Base-by-base conservation (phyloP, 1,140 invertebrate genomes). In the Octopus sinensis region DNA sequence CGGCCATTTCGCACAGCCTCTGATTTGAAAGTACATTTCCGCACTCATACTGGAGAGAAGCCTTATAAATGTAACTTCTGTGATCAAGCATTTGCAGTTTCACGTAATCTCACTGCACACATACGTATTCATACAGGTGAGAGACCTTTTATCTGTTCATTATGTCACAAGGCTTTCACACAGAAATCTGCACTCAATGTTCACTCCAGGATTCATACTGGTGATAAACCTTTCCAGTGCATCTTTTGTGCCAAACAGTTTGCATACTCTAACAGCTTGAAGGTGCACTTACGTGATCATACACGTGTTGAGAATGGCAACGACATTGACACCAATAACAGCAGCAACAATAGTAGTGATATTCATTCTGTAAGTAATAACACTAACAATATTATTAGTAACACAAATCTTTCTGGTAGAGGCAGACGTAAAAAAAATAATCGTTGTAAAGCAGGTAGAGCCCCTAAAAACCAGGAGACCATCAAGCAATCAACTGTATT, bases 51-150 rank as follows among this genome's bases (percentile, higher is more conserved):
- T 6, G 91, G 90, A 4, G 89, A 90, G 77, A 84, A 84, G 73
- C 89, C 86, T 56, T 90, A 88, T 78, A 86, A 86, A 78, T 92
- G 91, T 81, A 84, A 88, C 52, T 87, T 87, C 83, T 92, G 91
- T 86, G 90, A 89, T 0, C 84, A 84, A 68, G 77, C 80, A 3
- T 86, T 86, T 78, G 77, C 79, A 5, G 84, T 86, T 51, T 85
- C 83, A n/a, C 84, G 84, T 76, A 86, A 86, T 73, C 84, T 89
- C 51, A 84, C 85, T 56, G 83, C 84, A n/a, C 91, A 92, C 81
- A 86, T 85, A 79, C 52, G 87, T 43, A 86, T 87, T 53, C 91
- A 92, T 83, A 89, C 86, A 9, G 91, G 90, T 6, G 88, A 88
- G 54, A 82, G 82, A 13, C 87, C 84, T 53, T 90, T 86, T 76